Base-by-base conservation (phyloP, 2,888 invertebrate species). In the Cheilosia pagana region DNA sequence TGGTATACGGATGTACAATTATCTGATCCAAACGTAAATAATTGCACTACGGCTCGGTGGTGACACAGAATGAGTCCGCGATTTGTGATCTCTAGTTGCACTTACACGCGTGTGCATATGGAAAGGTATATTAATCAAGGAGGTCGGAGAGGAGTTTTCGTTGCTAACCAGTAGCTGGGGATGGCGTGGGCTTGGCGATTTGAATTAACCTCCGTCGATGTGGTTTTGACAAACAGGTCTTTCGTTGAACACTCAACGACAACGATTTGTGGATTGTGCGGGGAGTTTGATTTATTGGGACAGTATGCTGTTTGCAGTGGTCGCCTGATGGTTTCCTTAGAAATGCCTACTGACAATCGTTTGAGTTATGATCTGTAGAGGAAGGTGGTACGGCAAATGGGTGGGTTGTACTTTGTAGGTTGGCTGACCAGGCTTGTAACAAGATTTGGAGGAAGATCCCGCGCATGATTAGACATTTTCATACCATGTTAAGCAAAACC, bases 61-160 rank as follows among this genome's bases (percentile, higher is more conserved):
- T 85, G 85, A 81, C 85, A 81, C 70, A 75, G 81, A 81, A 85
- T 85, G 85, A 85, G 75, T 71, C 71, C 76, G 75, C 85, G 81
- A 85, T 85, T 81, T 85, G 83, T 75, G 74, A 78, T 78, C 79
- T 70, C 68, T 48, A 45, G 74, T 63, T 74, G 65, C 45, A 70
- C 74, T 70, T 70, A 59, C 28, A 28, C n/a, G 16, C 25, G n/a
- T 12, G 7, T 16, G 25, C 16, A 14, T 53, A 28, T n/a, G n/a
- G n/a, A 8, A 28, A 2, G 53, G 53, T 53, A 28, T 12, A 12
- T 8, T 21, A 28, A n/a, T 28, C 28, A 14, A 16, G 14, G 7
- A 16, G 8, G 7, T 31, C 10, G 53, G 21, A 28, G 70, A 60
- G 28, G 41, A 41, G 52, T 19, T 57, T 3, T 28, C 41, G 59